Evolutionary conservation across 2,888 invertebrate genomes (phyloP), one percentile per base, ranked within the genome.

Genomic region (Cheilosia pagana): DNA sequence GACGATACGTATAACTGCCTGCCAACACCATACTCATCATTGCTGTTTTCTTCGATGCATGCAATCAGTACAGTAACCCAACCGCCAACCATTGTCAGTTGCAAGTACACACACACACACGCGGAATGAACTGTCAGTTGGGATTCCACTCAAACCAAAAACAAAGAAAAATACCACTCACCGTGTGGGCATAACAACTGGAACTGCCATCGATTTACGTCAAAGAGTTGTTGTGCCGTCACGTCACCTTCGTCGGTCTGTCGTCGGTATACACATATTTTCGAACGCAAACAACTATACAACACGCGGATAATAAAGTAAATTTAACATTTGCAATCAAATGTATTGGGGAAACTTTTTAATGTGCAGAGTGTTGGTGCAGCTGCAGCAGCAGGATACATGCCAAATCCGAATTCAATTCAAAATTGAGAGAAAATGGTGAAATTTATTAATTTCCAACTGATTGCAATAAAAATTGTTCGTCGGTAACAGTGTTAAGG

Each of bases 261-360:
- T 23, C 14, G 23, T 10, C 14, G 50, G 23, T 23, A 23, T 23
- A 23, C 16, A 39, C 3, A 48, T 10, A 57, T 21, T 19, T 19
- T 55, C 3, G 14, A 14, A 23, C 50, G 50, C 50, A 50, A 50
- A 43, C 1, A 50, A 14, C 21, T 14, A 23, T 14, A 8, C 12
- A 12, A 23, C 23, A 25, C 23, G 50, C 23, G 41, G 41, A 59
- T 59, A 67, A 67, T 76, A 76, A 59, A 76, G 75, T 76, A 76
- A 76, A 76, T 76, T 75, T 48, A 75, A 76, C 67, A 76, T 76
- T 76, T 50, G 67, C 67, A 67, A 65, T 55, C 57, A 35, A 50
- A 59, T 55, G 3, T 50, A 23, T 48, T 39, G 39, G 50, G 57
- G 53, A 25, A 65, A 75, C 23, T 67, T 59, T 52, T 67, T 67